These are phyloP conservation scores for Struthio camelus DNA, from an alignment of 2,113 vertebrate genomes.

Conservation along the genomic window DNA sequence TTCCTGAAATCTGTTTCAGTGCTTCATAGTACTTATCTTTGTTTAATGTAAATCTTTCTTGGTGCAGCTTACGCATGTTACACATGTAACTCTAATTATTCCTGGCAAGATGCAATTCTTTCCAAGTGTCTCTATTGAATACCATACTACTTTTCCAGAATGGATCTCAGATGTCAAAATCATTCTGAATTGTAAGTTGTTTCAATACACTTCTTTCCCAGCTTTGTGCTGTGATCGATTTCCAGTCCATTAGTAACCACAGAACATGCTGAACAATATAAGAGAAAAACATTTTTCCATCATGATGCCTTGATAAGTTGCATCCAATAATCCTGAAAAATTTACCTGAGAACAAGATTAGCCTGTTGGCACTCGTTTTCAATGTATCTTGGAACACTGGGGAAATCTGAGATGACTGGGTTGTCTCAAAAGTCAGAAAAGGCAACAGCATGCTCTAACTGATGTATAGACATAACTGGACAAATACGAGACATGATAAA, in stretches of 20 bases:
- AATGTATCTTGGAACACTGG: background rate
- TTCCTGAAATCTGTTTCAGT: background rate
- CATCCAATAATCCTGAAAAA: background rate
- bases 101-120: background rate
- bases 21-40: background rate
- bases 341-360: background rate
- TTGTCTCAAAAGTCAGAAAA: background rate
- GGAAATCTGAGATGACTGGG: background rate
- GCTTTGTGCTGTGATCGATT: background rate
- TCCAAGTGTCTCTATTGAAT: background rate
- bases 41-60: background rate
- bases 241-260: background rate
- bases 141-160: background rate
- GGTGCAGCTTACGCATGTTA: rapidly evolving
- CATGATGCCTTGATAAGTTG: background rate
- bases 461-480: background rate
- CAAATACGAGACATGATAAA: background rate
- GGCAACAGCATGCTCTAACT: background rate
- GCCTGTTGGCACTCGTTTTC: background rate
- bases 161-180: background rate
- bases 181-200: background rate
- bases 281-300: background rate
- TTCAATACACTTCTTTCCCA: background rate
- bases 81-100: no score
- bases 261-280: background rate